Base-by-base conservation (phyloP, 2,888 invertebrate genomes). In the Reticulitermes lucifugus region DNA sequence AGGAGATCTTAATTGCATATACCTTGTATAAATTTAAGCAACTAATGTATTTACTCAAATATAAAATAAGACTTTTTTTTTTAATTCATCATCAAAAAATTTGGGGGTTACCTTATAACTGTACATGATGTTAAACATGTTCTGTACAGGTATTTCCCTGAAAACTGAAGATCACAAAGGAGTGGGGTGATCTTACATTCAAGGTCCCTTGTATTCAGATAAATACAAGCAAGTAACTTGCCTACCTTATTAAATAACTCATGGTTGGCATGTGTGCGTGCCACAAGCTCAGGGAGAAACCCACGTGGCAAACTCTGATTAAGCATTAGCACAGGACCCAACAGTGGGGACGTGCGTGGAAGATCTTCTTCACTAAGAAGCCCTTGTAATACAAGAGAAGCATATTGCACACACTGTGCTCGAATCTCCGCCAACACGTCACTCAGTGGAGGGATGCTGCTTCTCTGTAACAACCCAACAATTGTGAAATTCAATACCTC, bases 281-380 rank as follows among this genome's bases (percentile, higher is more conserved):
- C 91, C 25, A 96, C 91, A 18, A 96, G 91, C 87, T 92, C 92
- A 7, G 94, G 94, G 41, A 97, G 91, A 88, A 96, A 95, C 0
- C 96, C 96, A 60, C 95, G 92, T 0, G 96, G 96, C 41, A 96
- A 91, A 82, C 93, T 94, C 88, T 95, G 95, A 79, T 93, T 93
- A 71, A 96, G 90, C 83, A 96, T 93, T 70, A 96, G 90, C 83
- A 96, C 92, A 84, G 95, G 95, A 12, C 94, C 92, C 51, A 96
- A 91, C 35, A 97, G 91, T 0, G 95, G 93, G 0, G 96, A 95
- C 14, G 89, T 87, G 86, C 93, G 92, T 85, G 91, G 90, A 79
- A 89, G 88, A 86, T 90, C 90, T 86, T 83, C 85, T 60, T 83
- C 84, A n/a, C 60, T 35, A 55, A 89, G 82, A 41, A 89, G 87